Conservation (phyloP, 2,888 invertebrate genomes). For the Encarsia formosa region DNA sequence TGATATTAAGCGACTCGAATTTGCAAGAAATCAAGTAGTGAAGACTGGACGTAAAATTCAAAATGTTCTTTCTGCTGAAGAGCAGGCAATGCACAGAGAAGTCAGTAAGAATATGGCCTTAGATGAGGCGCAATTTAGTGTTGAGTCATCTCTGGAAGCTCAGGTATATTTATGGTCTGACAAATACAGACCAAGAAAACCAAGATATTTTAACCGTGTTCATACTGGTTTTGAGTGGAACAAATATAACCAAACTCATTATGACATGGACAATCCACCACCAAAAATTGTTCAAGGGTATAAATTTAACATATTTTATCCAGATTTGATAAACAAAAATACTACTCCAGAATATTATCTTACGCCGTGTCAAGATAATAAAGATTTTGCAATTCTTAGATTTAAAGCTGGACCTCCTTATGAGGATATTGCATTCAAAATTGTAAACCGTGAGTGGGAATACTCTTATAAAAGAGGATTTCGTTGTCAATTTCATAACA, state of each 20-base stretch:
- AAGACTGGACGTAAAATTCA: constrained; percentile 60
- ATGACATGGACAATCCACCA: constrained; percentile 99
- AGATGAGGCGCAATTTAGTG: constrained; percentile 89
- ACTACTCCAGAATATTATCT: constrained; percentile 86
- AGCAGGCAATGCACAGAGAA: constrained; percentile 67
- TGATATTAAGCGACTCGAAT: constrained; percentile 70
- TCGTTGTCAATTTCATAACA: constrained; percentile 98
- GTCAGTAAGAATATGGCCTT: constrained; percentile 79
- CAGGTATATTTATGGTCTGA: constrained; percentile 94
- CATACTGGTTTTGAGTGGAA: constrained; percentile 99
- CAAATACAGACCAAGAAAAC: constrained; percentile 96
- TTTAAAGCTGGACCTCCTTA: constrained; percentile 99
- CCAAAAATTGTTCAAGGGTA: constrained; percentile 99
- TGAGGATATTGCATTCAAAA: constrained; percentile 98
- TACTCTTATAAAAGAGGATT: constrained; percentile 97
- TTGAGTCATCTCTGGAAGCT: constrained; percentile 79
- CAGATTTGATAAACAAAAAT: constrained; percentile 92
- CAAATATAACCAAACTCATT: constrained; percentile 99
- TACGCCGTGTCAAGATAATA: constrained; percentile 87
- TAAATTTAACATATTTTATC: constrained; percentile 99
- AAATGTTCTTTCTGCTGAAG: constrained; percentile 56
- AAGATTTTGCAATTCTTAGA: constrained; percentile 89
- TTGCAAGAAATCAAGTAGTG: constrained; percentile 65
- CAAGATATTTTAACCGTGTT: constrained; percentile 94
- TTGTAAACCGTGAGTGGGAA: constrained; percentile 99